These are phyloP conservation scores for Meghimatium bilineatum DNA, from an alignment of 2,888 invertebrate species.

Conservation along the genomic window DNA sequence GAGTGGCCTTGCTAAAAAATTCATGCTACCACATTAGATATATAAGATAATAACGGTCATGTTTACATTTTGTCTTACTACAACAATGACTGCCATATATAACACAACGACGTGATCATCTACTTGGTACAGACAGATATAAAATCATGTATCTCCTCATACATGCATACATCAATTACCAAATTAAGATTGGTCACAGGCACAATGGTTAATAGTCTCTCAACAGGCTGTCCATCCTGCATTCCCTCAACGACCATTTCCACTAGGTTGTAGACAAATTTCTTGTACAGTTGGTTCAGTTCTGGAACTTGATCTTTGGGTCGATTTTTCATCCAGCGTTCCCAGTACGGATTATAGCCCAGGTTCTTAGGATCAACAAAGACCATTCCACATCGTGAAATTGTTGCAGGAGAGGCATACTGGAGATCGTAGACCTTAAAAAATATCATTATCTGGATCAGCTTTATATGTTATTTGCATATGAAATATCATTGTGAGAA, in stretches of 20 bases:
- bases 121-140: no score
- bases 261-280: constrained; percentile 85
- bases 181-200: constrained; percentile 91
- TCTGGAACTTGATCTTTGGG: constrained; percentile 61
- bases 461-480: no score
- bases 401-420: constrained; percentile 93
- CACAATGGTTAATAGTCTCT: constrained; percentile 87
- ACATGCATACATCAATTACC: constrained; percentile 79
- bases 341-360: constrained; percentile 89
- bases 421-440: constrained; percentile 87
- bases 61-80: no score
- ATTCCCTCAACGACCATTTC: constrained; percentile 86
- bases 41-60: no score
- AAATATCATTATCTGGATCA: background rate
- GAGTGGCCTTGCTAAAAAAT: no score
- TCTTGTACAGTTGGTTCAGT: constrained; percentile 82
- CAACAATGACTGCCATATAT: no score
- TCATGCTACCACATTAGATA: no score
- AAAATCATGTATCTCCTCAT: no score
- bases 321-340: constrained; percentile 82
- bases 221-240: constrained; percentile 81
- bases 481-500: no score
- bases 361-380: constrained; percentile 93
- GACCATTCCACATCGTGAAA: constrained; percentile 95
- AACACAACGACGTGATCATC: no score